phyloP scores from a whole-genome alignment of 2,888 invertebrate species.

The Drosophila longiperda region DNA sequence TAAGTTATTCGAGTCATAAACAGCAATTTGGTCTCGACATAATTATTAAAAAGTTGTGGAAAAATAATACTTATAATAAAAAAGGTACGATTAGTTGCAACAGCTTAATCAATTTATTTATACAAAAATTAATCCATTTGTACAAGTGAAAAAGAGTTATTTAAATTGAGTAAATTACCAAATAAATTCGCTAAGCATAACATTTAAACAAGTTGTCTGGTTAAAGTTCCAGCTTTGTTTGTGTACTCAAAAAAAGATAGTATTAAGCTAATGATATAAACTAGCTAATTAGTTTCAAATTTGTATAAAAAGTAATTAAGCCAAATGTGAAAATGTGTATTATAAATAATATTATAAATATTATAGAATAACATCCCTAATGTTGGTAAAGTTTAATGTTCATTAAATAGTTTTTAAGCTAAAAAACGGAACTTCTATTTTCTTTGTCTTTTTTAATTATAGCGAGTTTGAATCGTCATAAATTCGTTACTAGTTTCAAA shows the following conservation, averaged over 20 bases:
- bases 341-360: neutral
- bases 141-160: neutral
- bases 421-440: neutral
- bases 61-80: neutral
- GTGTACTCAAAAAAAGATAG: too few species aligned
- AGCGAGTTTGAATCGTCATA: neutral
- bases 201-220: neutral
- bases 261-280: neutral
- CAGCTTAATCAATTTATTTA: neutral
- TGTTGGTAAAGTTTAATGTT: rapidly evolving
- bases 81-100: neutral
- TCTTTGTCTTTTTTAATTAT: too few species aligned
- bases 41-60: neutral
- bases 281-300: neutral
- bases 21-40: neutral
- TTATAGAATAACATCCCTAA: neutral
- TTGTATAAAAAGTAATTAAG: neutral
- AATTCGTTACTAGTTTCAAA: neutral
- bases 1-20: neutral
- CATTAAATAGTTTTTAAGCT: neutral
- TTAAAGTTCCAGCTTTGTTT: neutral
- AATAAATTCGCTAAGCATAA: neutral
- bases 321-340: neutral
- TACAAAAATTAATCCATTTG: neutral
- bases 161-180: neutral